These are phyloP conservation scores for Ctenoplectra terminalis DNA, from an alignment of 1,140 invertebrate species.

Conservation along the genomic window DNA sequence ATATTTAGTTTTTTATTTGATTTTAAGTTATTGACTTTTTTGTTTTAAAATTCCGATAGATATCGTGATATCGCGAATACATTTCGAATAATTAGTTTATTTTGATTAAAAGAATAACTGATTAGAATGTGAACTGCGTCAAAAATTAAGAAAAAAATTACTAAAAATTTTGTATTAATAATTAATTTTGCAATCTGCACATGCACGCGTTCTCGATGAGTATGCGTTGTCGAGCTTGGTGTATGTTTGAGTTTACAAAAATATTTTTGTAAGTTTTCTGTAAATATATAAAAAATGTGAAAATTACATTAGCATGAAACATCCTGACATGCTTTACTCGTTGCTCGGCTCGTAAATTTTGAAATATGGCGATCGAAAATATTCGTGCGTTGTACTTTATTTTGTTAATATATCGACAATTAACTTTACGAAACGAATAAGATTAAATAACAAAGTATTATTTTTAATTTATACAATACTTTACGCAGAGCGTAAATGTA, in stretches of 20 bases:
- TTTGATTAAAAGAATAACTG: not conserved
- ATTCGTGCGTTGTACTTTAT: constrained; percentile 63
- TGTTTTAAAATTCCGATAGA: not conserved
- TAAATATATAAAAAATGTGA: constrained; percentile 19
- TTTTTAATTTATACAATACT: constrained; percentile 72
- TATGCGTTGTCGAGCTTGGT: constrained; percentile 19
- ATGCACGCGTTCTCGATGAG: constrained; percentile 18
- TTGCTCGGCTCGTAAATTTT: constrained; percentile 25
- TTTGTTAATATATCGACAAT: constrained; percentile 63
- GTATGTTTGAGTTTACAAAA: constrained; percentile 22
- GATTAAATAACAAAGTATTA: constrained; percentile 78
- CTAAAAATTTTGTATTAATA: not conserved
- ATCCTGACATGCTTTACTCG: constrained; percentile 35
- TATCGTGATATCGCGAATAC: not conserved
- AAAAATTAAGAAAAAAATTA: not conserved
- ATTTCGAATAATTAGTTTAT: not conserved
- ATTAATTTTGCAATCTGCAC: not conserved
- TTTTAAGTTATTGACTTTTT: not conserved
- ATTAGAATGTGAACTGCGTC: not conserved
- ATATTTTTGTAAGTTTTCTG: constrained; percentile 35
- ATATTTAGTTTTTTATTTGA: not conserved
- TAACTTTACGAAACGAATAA: constrained; percentile 63
- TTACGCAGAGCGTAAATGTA: constrained; percentile 60
- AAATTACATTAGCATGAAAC: constrained; percentile 29
- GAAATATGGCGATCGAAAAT: constrained; percentile 22